Evolutionary conservation across 2,888 invertebrate genomes (phyloP), one percentile per base, ranked within the genome.

Genomic region (Athalia rosae): DNA sequence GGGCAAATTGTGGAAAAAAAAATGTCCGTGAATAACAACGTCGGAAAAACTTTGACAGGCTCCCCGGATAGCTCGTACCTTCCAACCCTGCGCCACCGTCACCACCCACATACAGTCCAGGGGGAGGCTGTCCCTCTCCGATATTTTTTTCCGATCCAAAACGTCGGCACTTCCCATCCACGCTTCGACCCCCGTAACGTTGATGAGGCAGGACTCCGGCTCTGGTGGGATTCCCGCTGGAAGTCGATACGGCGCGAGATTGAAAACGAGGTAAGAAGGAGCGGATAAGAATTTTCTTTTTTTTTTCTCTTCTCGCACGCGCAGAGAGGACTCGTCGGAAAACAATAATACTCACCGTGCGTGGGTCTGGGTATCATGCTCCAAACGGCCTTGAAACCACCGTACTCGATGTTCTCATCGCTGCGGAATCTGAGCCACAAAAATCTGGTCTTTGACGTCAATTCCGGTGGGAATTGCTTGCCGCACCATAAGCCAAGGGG

Each of bases 21-120:
- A 61, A 8, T 3, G 7, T 53, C 0, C 53, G n/a, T n/a, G 53
- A 53, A 53, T 53, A n/a, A 11, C 53, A 53, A 53, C 53, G 4
- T n/a, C 53, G 53, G 3, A 3, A 15, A 53, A 53, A 53, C n/a
- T 11, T 4, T 9, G n/a, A 53, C 53, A 4, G 53, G n/a, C 53
- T 53, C n/a, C 15, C 15, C 15, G 15, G 53, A 53, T 53, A 9
- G 8, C 8, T 3, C 90, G 89, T 87, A 95, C 95, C 93, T 93
- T 93, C 92, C 93, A 93, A 11, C 92, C 92, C 7, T 91, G 90
- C 76, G 91, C 89, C 3, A 95, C 95, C 13, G 91, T 91, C 76
- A 95, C 93, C 78, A 92, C 91, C 95, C 95, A 95, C 87, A 95
- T 93, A 88, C 95, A 95, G 86, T 95, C 95, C 66, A 95, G 89